Base-by-base conservation (phyloP, 2,888 invertebrate genomes). In the Mechanitis mazaeus region DNA sequence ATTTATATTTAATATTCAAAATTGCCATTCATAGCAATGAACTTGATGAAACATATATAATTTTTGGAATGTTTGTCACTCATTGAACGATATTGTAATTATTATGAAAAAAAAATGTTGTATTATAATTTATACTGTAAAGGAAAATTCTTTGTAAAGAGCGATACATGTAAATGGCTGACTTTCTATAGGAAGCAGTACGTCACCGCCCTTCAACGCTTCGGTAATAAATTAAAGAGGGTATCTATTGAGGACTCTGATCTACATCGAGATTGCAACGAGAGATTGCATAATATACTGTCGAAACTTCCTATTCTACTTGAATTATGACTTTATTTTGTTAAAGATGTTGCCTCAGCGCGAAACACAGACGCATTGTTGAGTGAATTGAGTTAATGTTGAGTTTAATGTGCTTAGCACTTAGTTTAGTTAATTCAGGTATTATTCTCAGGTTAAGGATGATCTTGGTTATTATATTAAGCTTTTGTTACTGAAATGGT, bases 201-300 rank as follows among this genome's bases (percentile, higher is more conserved):
- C 79, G 75, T 81, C 79, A 78, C 74, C 78, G 80, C 83, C 81
- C 84, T 79, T 79, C 79, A 69, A 67, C 70, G 74, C 69, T 75
- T 74, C 73, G 69, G 78, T 81, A 73, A 85, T 87, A 87, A 86
- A 87, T 87, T 85, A 85, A 74, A 77, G 75, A 71, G 83, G 79
- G 81, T 84, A 84, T 82, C 81, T 80, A 82, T 81, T 80, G 84
- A 84, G 73, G 72, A 72, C 72, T 83, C 77, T 79, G 81, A 81
- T 80, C 76, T 78, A 72, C 74, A 80, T 76, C 73, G 67, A 72
- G 72, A 74, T 74, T 79, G 82, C 81, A 81, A 68, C 65, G 71
- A 73, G 71, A 75, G 63, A 63, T 60, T 65, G 65, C 67, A 67
- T 65, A 65, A 61, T 67, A 61, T 58, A 59, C 64, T 61, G 56